Evolutionary conservation across 2,113 vertebrate species (phyloP).

Genomic region (Todiramphus chloris): DNA sequence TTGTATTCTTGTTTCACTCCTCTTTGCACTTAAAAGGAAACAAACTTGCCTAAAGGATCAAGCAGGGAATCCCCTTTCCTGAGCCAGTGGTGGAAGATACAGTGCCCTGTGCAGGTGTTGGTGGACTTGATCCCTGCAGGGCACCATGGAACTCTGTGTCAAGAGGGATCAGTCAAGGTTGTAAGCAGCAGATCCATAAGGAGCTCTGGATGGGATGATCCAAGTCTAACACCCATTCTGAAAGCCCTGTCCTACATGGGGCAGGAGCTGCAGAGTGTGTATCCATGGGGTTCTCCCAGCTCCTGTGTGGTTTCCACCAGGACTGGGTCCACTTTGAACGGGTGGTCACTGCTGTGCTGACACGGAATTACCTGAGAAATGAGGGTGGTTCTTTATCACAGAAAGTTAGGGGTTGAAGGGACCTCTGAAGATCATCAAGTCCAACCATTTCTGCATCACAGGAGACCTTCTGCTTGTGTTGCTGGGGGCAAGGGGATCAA

Average conservation of each 20-base stretch:
- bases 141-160: fast-evolving
- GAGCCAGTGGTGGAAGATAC: not conserved
- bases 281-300: not conserved
- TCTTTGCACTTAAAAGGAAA: not conserved
- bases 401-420: no score
- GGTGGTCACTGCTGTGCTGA: not conserved
- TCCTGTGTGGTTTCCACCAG: not conserved
- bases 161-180: not conserved
- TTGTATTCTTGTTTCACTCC: not conserved
- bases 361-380: not conserved
- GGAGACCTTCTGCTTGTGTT: not conserved
- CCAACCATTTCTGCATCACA: not conserved
- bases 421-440: no score
- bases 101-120: not conserved
- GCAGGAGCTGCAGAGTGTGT: not conserved
- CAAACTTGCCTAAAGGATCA: not conserved
- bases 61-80: not conserved
- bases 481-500: not conserved
- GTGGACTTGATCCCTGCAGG: fast-evolving
- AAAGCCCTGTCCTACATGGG: fast-evolving
- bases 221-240: not conserved
- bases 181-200: not conserved
- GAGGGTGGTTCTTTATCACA: not conserved
- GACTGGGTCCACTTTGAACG: not conserved
- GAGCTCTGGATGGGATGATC: not conserved